Evolutionary conservation across 2,113 vertebrate species (phyloP), one percentile per base, ranked within the genome.

Genomic region (Syngnathus floridae): DNA sequence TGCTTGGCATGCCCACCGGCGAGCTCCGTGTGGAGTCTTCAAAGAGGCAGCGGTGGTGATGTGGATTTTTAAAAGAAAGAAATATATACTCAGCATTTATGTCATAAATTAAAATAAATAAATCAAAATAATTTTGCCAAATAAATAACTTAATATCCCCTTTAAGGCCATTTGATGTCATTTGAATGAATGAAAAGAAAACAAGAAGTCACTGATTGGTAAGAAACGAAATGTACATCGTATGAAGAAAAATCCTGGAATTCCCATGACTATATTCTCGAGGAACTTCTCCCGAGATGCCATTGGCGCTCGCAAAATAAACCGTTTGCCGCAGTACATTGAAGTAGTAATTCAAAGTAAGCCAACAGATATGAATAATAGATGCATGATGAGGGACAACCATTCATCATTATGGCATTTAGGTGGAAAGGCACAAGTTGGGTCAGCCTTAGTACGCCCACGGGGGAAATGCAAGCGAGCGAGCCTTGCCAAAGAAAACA

Each of bases 331-430:
- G 74, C 67, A 72, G 63, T 52, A 52, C 66, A 57, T 58, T 64
- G 65, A 54, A 64, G 64, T 57, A 36, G 68, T 77, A 63, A 81
- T 71, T 81, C 74, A 81, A 80, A 87, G 76, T 64, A 79, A 81
- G 79, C 73, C 69, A 74, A 66, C 68, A 73, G 36, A 56, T 69
- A 80, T 84, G 4, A 83, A 84, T 84, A 70, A 86, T 84, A 79
- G 73, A 84, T 80, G 75, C 22, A 48, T 49, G 72, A 21, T 69
- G 67, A 80, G 61, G 80, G 81, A 87, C 75, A 78, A 60, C 75
- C 69, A 73, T 82, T 70, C 66, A 80, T 87, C 76, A 84, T 77
- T 80, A 77, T 82, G 74, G 59, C 56, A 21, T 68, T 83, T 70
- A 82, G 64, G 67, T 72, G 54, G 48, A 38, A 62, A 58, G 45